Conservation (phyloP, 1,140 invertebrate species). For the Aricia agestis region DNA sequence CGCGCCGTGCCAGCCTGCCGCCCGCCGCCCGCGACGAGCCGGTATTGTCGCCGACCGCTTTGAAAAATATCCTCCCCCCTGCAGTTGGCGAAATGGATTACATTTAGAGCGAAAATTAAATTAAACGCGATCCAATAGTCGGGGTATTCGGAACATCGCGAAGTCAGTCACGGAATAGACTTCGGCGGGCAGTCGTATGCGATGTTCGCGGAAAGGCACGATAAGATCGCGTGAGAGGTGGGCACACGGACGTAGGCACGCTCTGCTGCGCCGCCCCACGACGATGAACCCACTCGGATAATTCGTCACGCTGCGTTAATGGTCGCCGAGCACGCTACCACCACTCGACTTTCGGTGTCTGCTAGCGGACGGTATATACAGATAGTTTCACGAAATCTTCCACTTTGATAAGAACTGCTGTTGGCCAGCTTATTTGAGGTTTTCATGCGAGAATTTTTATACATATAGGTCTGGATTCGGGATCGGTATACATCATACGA, state of each 20-base stretch:
- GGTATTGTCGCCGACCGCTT: conserved; percentile 37
- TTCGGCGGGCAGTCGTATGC: conserved; percentile 54
- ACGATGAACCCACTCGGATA: conserved; percentile 48
- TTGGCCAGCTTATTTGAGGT: neutral
- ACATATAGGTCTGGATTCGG: too few species aligned
- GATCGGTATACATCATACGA: too few species aligned
- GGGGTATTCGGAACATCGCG: conserved; percentile 34
- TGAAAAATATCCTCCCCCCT: conserved; percentile 34
- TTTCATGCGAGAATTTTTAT: neutral
- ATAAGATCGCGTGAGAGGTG: conserved; percentile 69
- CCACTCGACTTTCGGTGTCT: conserved; percentile 55
- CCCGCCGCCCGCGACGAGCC: conserved; percentile 26
- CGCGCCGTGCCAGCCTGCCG: conserved; percentile 38
- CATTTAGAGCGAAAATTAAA: conserved; percentile 36
- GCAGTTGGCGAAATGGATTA: conserved; percentile 27
- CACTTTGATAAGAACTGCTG: neutral
- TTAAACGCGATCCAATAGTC: conserved; percentile 49
- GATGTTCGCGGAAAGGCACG: conserved; percentile 67
- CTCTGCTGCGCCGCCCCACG: conserved; percentile 39
- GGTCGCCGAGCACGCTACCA: conserved; percentile 58
- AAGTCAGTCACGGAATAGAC: conserved; percentile 58
- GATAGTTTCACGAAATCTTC: neutral
- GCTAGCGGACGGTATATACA: conserved; percentile 22
- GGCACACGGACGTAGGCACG: conserved; percentile 42
- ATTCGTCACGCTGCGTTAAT: conserved; percentile 73